Evolutionary conservation across 2,888 invertebrate genomes (phyloP), one percentile per base, ranked within the genome.

Genomic region (Cephus pygmeus): DNA sequence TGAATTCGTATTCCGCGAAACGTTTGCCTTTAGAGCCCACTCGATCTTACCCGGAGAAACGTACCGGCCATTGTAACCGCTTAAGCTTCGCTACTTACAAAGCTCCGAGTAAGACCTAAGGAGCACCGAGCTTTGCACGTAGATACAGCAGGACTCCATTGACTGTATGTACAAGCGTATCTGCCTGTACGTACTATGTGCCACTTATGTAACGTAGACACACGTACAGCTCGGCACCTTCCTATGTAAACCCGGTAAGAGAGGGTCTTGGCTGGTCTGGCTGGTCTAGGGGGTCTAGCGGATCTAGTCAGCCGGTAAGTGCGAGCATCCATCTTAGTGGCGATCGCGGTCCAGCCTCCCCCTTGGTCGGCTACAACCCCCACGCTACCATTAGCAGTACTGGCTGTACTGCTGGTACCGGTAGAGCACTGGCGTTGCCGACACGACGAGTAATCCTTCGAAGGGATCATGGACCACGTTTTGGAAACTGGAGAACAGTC

Each of bases 221-320:
- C n/a, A 31, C 69, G 69, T 69, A 69, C 2, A 69, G 9, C 69
- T 9, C 4, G 69, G 30, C 69, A 31, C 4, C 30, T 69, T 31
- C 30, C 30, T 69, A 69, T 31, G 69, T 69, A 69, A 69, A 30
- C 31, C 30, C 30, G 69, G 30, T n/a, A 34, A 73, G 77, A 36
- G 34, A 69, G 30, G 40, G 77, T 69, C n/a, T n/a, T n/a, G n/a
- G n/a, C n/a, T n/a, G n/a, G n/a, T n/a, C 77, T 79, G 0, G 35
- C 2, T 11, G 35, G 35, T 35, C 34, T 33, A 12, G 33, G 35
- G 15, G 36, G 77, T 74, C 77, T 79, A 12, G 33, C 35, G 15
- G 36, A 75, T 74, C 77, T 79, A 84, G 83, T 84, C 83, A 83
- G 83, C 81, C 83, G 81, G 85, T 85, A 84, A 85, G 86, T 85